Percentiles rank a stretch among this genome's conserved stretches.
phyloP scores from a whole-genome alignment of 2,113 vertebrate genomes.

The Lophius piscatorius region DNA sequence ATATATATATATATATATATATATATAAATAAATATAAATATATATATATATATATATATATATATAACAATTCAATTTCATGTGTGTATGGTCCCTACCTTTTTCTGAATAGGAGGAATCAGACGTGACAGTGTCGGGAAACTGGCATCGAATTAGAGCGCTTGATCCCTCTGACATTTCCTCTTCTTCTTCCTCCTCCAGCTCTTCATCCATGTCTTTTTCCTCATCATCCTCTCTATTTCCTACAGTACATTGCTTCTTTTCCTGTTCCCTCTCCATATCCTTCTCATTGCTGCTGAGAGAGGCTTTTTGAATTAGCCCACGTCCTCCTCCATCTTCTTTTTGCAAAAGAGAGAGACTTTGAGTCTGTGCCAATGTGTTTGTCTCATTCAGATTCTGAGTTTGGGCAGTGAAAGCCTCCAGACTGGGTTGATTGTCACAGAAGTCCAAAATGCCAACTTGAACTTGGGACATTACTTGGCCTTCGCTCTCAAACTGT shows the following conservation, averaged over 20 bases:
- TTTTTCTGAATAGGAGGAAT: slow-evolving; percentile 77
- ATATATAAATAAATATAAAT: no score
- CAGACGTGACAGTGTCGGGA: slow-evolving; percentile 69
- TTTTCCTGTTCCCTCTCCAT: slow-evolving; percentile 15
- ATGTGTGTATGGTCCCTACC: slow-evolving; percentile 55
- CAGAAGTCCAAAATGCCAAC: slow-evolving; percentile 48
- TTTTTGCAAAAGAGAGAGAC: slow-evolving; percentile 47
- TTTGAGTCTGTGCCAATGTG: slow-evolving; percentile 37
- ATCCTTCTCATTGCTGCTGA: slow-evolving; percentile 55
- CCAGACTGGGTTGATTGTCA: slow-evolving; percentile 47
- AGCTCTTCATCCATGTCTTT: slow-evolving; percentile 68
- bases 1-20: no score
- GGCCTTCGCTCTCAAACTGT: slow-evolving; percentile 63
- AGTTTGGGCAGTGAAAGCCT: slow-evolving; percentile 41
- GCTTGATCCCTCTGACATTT: slow-evolving; percentile 63
- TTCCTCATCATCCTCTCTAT: slow-evolving; percentile 48
- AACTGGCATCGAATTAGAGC: slow-evolving; percentile 66
- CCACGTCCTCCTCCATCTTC: slow-evolving; percentile 33
- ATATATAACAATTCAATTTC: background rate
- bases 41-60: background rate
- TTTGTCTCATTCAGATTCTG: slow-evolving; percentile 61
- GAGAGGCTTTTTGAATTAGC: slow-evolving; percentile 20
- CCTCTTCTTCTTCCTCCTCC: slow-evolving; percentile 68
- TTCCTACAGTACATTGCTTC: slow-evolving; percentile 10
- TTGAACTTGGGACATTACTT: slow-evolving; percentile 56